phyloP scores from a whole-genome alignment of 2,888 invertebrate genomes.

The Morinoia aosen region DNA sequence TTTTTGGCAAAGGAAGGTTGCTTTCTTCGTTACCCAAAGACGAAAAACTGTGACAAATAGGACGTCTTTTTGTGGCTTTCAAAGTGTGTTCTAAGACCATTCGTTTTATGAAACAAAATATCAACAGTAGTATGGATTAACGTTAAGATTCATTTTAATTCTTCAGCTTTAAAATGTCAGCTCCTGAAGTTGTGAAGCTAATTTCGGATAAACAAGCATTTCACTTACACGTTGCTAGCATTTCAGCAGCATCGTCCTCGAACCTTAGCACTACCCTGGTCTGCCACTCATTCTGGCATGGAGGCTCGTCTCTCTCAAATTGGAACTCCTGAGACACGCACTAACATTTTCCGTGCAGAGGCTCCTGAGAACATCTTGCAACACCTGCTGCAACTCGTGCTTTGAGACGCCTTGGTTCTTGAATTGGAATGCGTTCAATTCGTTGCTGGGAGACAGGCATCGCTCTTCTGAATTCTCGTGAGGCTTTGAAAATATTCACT shows the following conservation, averaged over 20 bases:
- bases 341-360: neutral
- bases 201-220: neutral
- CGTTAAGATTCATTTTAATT: neutral
- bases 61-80: neutral
- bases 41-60: neutral
- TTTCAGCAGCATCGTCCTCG: neutral
- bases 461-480: neutral
- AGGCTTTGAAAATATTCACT: neutral
- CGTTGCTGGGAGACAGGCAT: neutral
- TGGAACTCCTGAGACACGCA: neutral
- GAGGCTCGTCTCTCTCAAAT: neutral
- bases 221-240: neutral
- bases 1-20: neutral
- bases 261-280: neutral
- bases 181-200: neutral
- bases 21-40: neutral
- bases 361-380: neutral
- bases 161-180: neutral
- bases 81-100: neutral
- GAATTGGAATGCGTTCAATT: neutral
- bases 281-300: neutral
- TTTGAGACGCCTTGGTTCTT: neutral
- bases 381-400: neutral
- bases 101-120: neutral
- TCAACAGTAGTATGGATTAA: neutral